A percentile compares a stretch with the other conserved stretches of the same genome.
Evolutionary conservation across 2,113 vertebrate species (phyloP).

Genomic region (Sula dactylatra): DNA sequence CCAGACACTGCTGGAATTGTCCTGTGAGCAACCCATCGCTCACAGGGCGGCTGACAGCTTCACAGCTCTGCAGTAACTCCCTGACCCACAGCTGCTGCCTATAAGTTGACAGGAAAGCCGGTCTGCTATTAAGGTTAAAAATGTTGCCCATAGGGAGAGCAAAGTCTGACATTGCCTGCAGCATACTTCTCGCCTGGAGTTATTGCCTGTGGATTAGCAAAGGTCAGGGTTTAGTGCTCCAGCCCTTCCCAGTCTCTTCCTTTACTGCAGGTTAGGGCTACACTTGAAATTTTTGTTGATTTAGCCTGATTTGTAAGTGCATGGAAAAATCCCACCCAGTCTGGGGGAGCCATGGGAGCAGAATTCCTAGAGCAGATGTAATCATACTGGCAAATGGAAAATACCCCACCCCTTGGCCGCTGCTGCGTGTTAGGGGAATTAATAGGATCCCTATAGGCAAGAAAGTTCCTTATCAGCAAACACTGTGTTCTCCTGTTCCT

Average conservation of each 20-base stretch:
- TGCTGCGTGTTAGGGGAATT: not conserved
- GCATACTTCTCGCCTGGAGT: not conserved
- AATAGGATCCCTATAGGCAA: not conserved
- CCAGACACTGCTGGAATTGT: not conserved
- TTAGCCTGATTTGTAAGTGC: not conserved
- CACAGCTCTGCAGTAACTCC: not conserved
- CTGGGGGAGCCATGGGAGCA: constrained; percentile 26
- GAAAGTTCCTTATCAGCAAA: not conserved
- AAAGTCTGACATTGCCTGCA: constrained; percentile 18
- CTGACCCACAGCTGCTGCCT: constrained; percentile 35
- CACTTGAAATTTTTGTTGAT: not conserved
- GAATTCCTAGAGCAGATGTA: constrained; percentile 33
- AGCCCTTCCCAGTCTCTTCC: constrained; percentile 58
- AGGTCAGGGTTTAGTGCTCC: constrained; percentile 55
- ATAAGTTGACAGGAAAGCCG: not conserved
- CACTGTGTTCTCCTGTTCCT: not conserved
- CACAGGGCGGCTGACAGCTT: not conserved
- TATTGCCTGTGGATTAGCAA: constrained; percentile 56
- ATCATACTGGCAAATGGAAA: not conserved
- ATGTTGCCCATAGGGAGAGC: constrained; percentile 19
- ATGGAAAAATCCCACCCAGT: constrained; percentile 53
- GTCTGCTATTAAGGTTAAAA: constrained; percentile 17
- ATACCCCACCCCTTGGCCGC: constrained; percentile 16
- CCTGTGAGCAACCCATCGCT: not conserved
- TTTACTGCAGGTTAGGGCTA: not conserved